Evolutionary conservation across 2,113 vertebrate genomes (phyloP).

Genomic region (Microcebus ravelobensis): DNA sequence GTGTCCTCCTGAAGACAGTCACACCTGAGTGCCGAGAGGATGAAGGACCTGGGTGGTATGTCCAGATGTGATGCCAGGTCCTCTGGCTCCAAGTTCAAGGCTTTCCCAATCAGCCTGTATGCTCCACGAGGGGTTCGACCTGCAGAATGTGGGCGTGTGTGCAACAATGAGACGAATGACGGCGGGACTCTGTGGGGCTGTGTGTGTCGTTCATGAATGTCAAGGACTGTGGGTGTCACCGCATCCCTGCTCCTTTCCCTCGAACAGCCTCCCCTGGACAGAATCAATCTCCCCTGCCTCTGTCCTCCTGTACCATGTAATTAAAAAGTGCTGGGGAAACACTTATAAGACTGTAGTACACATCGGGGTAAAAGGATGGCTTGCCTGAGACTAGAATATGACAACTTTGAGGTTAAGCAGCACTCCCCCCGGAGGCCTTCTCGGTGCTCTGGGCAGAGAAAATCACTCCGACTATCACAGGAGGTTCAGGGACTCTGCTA

Average conservation of each 20-base stretch:
- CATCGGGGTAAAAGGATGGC: slow-evolving; percentile 29
- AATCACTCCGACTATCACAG: slow-evolving; percentile 25
- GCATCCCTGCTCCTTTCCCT: background rate
- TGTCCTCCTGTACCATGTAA: slow-evolving; percentile 37
- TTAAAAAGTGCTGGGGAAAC: slow-evolving; percentile 63
- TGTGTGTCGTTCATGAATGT: accelerated
- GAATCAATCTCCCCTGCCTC: background rate
- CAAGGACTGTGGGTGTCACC: background rate
- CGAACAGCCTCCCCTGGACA: background rate
- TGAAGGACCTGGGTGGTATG: background rate
- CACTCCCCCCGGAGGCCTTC: background rate
- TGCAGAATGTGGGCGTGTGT: accelerated
- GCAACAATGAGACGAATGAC: accelerated
- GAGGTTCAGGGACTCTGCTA: slow-evolving; percentile 10
- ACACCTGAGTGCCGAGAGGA: background rate
- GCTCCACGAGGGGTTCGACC: background rate
- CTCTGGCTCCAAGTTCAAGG: background rate
- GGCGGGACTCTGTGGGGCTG: background rate
- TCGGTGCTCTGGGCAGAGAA: slow-evolving; percentile 48
- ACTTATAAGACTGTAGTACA: slow-evolving; percentile 41
- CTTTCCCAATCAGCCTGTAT: background rate
- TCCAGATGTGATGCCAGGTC: background rate
- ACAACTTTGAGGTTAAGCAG: slow-evolving; percentile 59
- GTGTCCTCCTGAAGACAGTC: background rate
- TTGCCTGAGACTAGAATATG: slow-evolving; percentile 7